Base-by-base conservation (phyloP, 2,797 vertebrate genomes). In the Triplophysa yarkandensis region DNA sequence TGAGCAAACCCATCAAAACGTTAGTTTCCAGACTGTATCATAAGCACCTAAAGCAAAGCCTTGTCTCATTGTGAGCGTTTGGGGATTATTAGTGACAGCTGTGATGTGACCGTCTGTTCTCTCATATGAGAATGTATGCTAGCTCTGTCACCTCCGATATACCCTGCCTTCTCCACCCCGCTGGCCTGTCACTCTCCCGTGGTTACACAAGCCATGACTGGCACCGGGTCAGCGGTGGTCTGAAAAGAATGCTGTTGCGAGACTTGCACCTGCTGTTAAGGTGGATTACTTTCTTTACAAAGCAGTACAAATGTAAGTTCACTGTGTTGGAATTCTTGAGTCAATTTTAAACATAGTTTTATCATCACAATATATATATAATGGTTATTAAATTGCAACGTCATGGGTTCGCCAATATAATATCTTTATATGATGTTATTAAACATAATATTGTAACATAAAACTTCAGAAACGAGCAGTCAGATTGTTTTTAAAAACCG, bases 1-100 rank as follows among this genome's bases (percentile, higher is more conserved):
- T 71, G 60, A 52, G 28, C 4, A 54, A 54, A 27, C 23, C 28
- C 17, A 8, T 54, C 21, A 52, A 21, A 32, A 17, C 25, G 17
- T 44, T 4, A 0, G 1, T 72, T 44, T 63, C 17, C n/a, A 36
- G 54, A 19, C 63, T 71, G 75, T 44, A 72, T 66, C n/a, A 64
- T 39, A 52, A 46, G 44, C 48, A 64, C 60, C 27, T 55, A 30
- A 27, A 54, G 71, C 36, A 16, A 34, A 43, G 30, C 44, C 44
- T 70, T 16, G 21, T 70, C 70, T 71, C 44, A 16, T 27, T 50
- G 55, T 44, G 28, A 71, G 36, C 11, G 8, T 2, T 13, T 23
- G 32, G 61, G 65, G 80, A 75, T 77, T 73, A 25, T 76, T 54
- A 69, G 58, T 76, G 80, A 81, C 77, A 81, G 62, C 73, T 34